A percentile compares a stretch with the other conserved stretches of the same genome.
phyloP scores from a whole-genome alignment of 2,888 invertebrate genomes.

The Aphidoletes aphidimyza region DNA sequence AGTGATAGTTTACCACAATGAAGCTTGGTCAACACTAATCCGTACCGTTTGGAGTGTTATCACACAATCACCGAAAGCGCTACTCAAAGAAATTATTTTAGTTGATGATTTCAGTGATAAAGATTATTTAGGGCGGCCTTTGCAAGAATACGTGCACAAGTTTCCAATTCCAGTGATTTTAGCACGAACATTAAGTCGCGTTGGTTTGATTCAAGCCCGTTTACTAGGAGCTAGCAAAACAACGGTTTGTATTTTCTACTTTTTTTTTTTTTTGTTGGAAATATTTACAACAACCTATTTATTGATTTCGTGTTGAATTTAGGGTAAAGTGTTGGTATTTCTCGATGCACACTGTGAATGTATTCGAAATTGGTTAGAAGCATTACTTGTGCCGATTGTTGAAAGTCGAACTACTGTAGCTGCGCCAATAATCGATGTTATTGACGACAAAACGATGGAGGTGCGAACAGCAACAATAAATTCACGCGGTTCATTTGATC shows the following conservation, averaged over 20 bases:
- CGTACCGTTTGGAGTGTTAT: conserved; percentile 31
- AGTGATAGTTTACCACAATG: conserved; percentile 36
- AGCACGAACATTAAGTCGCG: conserved; percentile 25
- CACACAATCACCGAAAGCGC: neutral
- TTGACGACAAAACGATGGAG: conserved; percentile 61
- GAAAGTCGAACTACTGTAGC: conserved; percentile 59
- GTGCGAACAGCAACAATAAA: conserved; percentile 58
- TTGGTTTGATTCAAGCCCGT: conserved; percentile 60
- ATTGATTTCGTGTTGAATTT: too few relatives aligned
- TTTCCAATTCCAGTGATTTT: conserved; percentile 35
- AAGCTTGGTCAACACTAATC: conserved; percentile 43
- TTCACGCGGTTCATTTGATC: conserved; percentile 54
- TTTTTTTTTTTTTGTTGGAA: too few relatives aligned
- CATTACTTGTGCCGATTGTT: conserved; percentile 61
- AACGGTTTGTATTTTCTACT: conserved; percentile 57
- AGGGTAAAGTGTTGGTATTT: conserved; percentile 57
- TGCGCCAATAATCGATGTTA: conserved; percentile 64
- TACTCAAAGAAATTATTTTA: conserved; percentile 19
- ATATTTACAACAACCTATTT: neutral
- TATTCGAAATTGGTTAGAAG: conserved; percentile 61
- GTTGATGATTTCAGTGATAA: conserved; percentile 66
- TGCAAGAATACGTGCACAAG: conserved; percentile 60
- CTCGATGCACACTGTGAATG: conserved; percentile 61
- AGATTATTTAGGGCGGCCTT: conserved; percentile 66
- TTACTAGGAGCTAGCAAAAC: conserved; percentile 59